Conservation (phyloP, 2,113 vertebrate genomes). For the crab-eating macaque (Macaca fascicularis) region T2T-MFA8v1.1 NC_088375.1:187736001-187736500, state of each 20-base stretch:
- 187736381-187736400: background rate
- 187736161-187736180: background rate
- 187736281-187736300: background rate
- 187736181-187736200: background rate
- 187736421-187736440: background rate
- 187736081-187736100: background rate
- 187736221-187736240: background rate
- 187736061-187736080: background rate
- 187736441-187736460: background rate
- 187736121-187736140: background rate
- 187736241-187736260: background rate
- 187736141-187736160: background rate
- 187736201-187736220: background rate
- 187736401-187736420: background rate
- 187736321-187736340: background rate
- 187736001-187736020: background rate
- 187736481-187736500: background rate
- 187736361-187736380: background rate
- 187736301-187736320: background rate
- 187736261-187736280: background rate
- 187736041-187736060: background rate
- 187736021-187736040: background rate
- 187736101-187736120: background rate
- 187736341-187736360: background rate
- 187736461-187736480: background rate